These are phyloP conservation scores for Littorina saxatilis DNA, from an alignment of 1,140 invertebrate genomes.

Conservation along the genomic window DNA sequence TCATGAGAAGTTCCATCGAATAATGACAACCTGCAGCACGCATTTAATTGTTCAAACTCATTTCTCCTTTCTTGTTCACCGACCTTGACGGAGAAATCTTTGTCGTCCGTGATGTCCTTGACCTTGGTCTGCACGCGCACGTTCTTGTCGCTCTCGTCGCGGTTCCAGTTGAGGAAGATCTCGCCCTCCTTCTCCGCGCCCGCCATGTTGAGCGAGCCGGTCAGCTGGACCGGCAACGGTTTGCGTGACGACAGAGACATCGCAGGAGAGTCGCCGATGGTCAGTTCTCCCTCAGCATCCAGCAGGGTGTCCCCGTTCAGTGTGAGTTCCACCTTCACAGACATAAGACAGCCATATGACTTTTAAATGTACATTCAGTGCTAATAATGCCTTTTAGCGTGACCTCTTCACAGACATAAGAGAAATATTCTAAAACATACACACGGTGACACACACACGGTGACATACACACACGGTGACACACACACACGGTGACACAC, in stretches of 20 bases:
- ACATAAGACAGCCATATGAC: no score
- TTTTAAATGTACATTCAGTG: no score
- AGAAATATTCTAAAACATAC: no score
- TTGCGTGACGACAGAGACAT: slow-evolving; percentile 41
- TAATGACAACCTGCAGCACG: no score
- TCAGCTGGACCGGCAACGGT: slow-evolving; percentile 44
- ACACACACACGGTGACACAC: no score
- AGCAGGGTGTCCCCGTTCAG: slow-evolving; percentile 47
- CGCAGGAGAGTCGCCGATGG: slow-evolving; percentile 50
- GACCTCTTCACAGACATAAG: no score
- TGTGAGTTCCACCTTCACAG: slow-evolving; percentile 32
- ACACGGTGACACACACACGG: no score
- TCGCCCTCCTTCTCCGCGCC: slow-evolving; percentile 26
- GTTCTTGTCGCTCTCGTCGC: slow-evolving; percentile 41
- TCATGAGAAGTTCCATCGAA: no score
- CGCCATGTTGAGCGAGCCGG: slow-evolving; percentile 3
- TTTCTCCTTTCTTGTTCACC: no score
- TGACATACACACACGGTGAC: no score
- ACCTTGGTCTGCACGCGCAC: slow-evolving; percentile 26
- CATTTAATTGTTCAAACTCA: no score
- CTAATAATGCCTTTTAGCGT: no score
- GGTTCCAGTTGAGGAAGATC: slow-evolving; percentile 53
- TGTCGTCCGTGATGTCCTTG: slow-evolving; percentile 1
- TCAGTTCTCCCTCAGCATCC: slow-evolving; percentile 57
- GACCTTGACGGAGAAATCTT: slow-evolving; percentile 33